phyloP scores from a whole-genome alignment of 2,888 invertebrate genomes.

The Aleiodes testaceus region DNA sequence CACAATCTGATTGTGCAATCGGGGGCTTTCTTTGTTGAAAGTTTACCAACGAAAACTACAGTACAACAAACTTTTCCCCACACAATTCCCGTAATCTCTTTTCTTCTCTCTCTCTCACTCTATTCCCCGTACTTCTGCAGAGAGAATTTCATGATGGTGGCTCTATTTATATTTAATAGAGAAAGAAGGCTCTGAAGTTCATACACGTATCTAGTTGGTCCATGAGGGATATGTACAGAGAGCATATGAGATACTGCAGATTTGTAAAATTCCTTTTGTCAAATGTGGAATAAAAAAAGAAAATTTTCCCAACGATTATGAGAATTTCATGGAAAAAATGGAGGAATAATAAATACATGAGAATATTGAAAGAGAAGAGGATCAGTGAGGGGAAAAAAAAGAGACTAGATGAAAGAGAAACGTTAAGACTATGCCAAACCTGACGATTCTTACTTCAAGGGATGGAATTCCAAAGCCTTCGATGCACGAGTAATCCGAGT shows the following conservation, averaged over 20 bases:
- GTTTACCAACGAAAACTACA: conserved; percentile 25
- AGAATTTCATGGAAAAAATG: neutral
- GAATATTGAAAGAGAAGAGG: conserved; percentile 9
- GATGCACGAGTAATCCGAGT: conserved; percentile 59
- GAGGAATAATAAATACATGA: neutral
- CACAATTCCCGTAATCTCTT: conserved; percentile 39
- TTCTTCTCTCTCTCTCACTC: neutral
- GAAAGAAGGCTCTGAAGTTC: conserved; percentile 5
- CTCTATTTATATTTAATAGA: conserved; percentile 19
- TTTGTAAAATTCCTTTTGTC: neutral
- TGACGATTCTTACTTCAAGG: conserved; percentile 60
- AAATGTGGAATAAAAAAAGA: neutral
- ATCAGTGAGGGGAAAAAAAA: neutral
- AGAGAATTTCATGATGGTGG: conserved; percentile 29
- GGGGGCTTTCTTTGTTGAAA: conserved; percentile 20
- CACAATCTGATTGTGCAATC: conserved; percentile 28
- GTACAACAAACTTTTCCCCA: conserved; percentile 30
- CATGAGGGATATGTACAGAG: conserved; percentile 50
- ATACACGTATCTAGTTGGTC: conserved; percentile 36
- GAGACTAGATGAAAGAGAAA: neutral
- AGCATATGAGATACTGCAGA: conserved; percentile 54
- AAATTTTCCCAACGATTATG: neutral
- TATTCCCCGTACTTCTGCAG: neutral
- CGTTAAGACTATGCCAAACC: conserved; percentile 37
- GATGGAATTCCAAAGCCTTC: conserved; percentile 59